Evolutionary conservation across 2,888 invertebrate species (phyloP).

Genomic region (Cephus spinipes): DNA sequence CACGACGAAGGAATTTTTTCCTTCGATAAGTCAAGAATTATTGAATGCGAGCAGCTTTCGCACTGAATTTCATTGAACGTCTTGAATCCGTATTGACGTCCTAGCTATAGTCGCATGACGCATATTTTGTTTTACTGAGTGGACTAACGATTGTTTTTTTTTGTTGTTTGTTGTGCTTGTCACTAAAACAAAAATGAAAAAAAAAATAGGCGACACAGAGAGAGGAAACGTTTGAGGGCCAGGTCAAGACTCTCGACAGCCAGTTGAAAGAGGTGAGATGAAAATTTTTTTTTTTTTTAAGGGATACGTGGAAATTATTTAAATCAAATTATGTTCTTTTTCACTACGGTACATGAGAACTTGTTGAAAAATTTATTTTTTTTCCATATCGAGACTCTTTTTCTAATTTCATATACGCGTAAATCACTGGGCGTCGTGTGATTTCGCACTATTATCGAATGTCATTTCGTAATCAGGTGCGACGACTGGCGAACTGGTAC

Average conservation of each 20-base stretch:
- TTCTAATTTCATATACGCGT: not conserved
- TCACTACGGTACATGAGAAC: not conserved
- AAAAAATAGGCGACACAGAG: conserved; percentile 88
- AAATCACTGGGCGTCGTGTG: not conserved
- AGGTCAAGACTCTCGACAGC: conserved; percentile 89
- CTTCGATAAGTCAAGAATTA: not conserved
- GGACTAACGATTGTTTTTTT: conserved; percentile 7
- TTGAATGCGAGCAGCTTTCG: not conserved
- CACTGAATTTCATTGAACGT: not conserved
- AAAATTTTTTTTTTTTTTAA: not conserved
- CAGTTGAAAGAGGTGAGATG: conserved; percentile 91
- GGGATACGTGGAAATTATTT: not conserved
- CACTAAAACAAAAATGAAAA: conserved; percentile 40
- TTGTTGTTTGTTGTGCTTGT: conserved; percentile 21
- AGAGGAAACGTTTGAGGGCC: conserved; percentile 93
- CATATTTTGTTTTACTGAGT: not conserved
- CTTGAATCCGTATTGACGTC: not conserved
- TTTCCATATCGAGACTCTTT: no score
- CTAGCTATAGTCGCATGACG: not conserved
- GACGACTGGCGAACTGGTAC: not conserved
- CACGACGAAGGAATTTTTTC: not conserved
- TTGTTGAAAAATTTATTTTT: no score
- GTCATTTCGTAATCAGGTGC: not conserved
- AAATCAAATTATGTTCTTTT: no score
- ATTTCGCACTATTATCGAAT: not conserved